Base-by-base conservation (phyloP, 2,113 vertebrate species). In the Crypturellus undulatus region DNA sequence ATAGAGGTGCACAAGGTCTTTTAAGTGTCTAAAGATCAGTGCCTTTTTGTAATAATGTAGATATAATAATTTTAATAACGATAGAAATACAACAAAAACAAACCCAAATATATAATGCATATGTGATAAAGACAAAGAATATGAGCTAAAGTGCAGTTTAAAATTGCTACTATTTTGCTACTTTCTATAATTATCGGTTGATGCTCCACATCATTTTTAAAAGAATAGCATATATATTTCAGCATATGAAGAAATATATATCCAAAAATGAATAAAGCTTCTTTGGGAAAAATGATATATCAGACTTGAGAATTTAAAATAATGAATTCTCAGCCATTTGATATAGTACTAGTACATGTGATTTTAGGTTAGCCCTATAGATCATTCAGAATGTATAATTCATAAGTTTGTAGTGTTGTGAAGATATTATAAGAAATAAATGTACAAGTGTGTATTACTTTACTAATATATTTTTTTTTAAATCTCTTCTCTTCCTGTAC, bases 401-500 rank as follows among this genome's bases (percentile, higher is more conserved):
- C 94, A 68, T 94, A 69, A 71, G 58, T 92, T 49, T 73, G 32
- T 38, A 91, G 68, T 85, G 63, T 56, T 52, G 87, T 34, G 78
- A 86, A 84, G 17, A n/a, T 76, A 86, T 34, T 92, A 78, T 77
- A 30, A 90, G 36, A 90, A 94, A 80, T 84, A n/a, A 94, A 26
- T 56, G 75, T 86, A 87, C 86, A 79, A 42, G 20, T 43, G 91
- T 6, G 2, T 38, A 38, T 40, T 16, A 5, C 64, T 81, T 73
- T 52, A 52, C 5, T 26, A 81, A 90, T 24, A 68, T 58, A 42
- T 90, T 20, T 72, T 28, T 30, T 25, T 26, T 26, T 32, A 56
- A 54, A 54, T 30, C 52, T 56, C 16, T 36, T 71, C 13, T 18
- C 16, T 34, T 19, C 47, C 17, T 18, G 7, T 52, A 34, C 34